Evolutionary conservation across 2,797 vertebrate species (phyloP).

Genomic region (Dendrocincla tyrannina): DNA sequence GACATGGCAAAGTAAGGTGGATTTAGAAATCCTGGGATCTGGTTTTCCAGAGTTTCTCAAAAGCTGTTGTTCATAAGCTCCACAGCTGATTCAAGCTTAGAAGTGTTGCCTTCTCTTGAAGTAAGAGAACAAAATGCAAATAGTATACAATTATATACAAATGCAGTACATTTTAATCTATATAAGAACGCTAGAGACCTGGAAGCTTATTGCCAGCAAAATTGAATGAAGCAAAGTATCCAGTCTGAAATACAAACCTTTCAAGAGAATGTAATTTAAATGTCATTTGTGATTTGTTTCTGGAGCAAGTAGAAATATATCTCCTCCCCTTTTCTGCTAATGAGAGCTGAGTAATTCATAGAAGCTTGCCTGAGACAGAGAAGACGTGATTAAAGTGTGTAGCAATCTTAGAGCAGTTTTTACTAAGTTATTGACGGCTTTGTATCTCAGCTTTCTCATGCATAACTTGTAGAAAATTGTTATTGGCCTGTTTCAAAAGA

Average conservation of each 20-base stretch:
- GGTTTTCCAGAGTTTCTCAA: background rate
- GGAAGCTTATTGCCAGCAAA: background rate
- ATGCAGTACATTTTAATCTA: background rate
- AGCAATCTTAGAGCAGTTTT: background rate
- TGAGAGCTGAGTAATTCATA: background rate
- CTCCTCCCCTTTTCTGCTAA: background rate
- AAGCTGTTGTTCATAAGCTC: background rate
- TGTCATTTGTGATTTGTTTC: background rate
- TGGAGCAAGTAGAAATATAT: background rate
- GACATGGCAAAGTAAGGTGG: conserved; percentile 93
- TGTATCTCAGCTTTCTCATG: background rate
- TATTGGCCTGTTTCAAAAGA: background rate
- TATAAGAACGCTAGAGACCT: background rate
- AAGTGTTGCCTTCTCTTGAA: background rate
- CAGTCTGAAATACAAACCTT: background rate
- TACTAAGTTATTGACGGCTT: background rate
- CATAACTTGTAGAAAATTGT: background rate
- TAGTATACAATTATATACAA: background rate
- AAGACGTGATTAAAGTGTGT: background rate
- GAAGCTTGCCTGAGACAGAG: background rate
- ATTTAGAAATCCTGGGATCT: rapidly evolving
- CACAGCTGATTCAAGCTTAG: background rate
- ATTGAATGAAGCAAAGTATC: background rate
- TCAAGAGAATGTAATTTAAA: background rate
- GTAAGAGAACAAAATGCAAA: background rate